Percentiles rank a stretch among this genome's conserved stretches.
These are phyloP conservation scores for Leptinotarsa texana DNA, from an alignment of 1,140 invertebrate species.

Conservation along the genomic window DNA sequence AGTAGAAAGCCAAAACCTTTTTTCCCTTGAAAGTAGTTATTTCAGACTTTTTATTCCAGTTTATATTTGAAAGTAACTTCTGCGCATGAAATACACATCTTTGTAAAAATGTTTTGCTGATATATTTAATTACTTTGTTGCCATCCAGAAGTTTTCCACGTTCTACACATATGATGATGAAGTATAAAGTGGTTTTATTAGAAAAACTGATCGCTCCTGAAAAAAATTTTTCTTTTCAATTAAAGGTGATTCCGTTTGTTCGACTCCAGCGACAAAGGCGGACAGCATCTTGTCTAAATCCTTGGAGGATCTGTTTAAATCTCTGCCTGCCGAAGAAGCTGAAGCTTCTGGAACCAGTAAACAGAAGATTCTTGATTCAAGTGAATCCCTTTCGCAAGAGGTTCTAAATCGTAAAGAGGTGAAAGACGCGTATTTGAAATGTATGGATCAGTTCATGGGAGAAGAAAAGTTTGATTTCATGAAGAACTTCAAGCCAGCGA, in stretches of 20 bases:
- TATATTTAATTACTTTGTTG: too few relatives aligned
- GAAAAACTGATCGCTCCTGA: too few relatives aligned
- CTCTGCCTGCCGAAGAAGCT: neutral
- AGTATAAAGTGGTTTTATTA: too few relatives aligned
- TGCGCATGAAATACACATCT: too few relatives aligned
- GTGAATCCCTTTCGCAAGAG: conserved; percentile 12
- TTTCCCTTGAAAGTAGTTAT: too few relatives aligned
- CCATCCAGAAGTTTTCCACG: too few relatives aligned
- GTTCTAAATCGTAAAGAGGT: conserved; percentile 2
- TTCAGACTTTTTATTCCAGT: too few relatives aligned
- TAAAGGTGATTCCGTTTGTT: neutral
- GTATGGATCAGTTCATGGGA: neutral
- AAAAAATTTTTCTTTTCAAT: too few relatives aligned
- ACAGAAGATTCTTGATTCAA: neutral
- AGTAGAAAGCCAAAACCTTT: too few relatives aligned
- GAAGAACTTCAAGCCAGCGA: neutral
- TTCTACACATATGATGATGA: too few relatives aligned
- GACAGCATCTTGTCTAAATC: neutral
- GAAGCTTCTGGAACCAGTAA: neutral
- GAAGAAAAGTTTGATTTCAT: neutral
- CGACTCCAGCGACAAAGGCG: neutral
- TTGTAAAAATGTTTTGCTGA: too few relatives aligned
- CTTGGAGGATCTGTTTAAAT: neutral
- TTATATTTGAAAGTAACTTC: too few relatives aligned
- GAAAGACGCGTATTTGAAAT: conserved; percentile 11